These are phyloP conservation scores for Benthosema pterotum DNA, from an alignment of 2,797 vertebrate species.

Conservation along the genomic window DNA sequence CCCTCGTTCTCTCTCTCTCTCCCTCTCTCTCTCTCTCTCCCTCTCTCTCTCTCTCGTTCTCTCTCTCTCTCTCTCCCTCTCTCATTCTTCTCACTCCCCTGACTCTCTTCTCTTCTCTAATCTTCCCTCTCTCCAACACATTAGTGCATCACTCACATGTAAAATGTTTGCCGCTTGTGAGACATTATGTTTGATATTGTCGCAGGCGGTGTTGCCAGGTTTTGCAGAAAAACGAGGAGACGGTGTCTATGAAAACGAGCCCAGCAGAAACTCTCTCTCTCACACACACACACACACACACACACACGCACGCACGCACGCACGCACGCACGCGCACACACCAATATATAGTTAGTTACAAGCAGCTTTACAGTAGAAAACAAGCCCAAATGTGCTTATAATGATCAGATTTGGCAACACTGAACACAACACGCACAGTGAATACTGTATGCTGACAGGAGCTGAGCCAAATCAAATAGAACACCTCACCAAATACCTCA, in stretches of 20 bases:
- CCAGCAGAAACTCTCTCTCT: no score
- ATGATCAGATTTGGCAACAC: no score
- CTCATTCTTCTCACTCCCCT: conserved; percentile 32
- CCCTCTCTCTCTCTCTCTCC: conserved; percentile 45
- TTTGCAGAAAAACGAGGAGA: no score
- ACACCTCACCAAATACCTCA: no score
- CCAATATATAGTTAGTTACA: neutral
- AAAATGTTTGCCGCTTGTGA: conserved; percentile 46
- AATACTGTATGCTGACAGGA: no score
- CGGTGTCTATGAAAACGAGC: no score
- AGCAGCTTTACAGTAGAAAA: no score
- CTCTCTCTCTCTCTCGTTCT: conserved; percentile 32
- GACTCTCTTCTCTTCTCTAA: conserved; percentile 32
- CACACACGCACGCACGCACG: neutral
- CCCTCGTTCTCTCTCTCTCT: conserved; percentile 29
- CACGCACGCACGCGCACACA: neutral
- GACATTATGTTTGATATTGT: conserved; percentile 51
- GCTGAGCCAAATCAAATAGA: no score
- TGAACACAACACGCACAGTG: no score
- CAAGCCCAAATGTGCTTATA: no score
- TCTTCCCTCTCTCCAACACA: conserved; percentile 37
- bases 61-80: conserved; percentile 54
- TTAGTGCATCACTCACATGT: conserved; percentile 50
- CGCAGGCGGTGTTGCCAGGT: neutral
- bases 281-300: neutral